A percentile compares a stretch with the other conserved stretches of the same genome.
phyloP scores from a whole-genome alignment of 2,797 vertebrate genomes.

The Linurgus olivaceus region DNA sequence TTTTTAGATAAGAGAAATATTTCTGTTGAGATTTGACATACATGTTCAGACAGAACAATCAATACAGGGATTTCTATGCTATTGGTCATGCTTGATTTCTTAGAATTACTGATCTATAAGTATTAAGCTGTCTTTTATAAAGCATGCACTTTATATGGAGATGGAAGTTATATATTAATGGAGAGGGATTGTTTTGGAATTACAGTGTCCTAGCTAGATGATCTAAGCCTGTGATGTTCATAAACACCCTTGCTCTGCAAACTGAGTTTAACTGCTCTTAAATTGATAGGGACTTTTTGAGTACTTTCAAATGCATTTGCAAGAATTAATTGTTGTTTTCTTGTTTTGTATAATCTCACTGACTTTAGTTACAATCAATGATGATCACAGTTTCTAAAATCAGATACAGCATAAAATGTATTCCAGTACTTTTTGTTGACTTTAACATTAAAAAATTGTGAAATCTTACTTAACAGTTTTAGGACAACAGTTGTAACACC shows the following conservation, averaged over 20 bases:
- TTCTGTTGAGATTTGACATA: neutral
- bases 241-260: neutral
- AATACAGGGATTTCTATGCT: neutral
- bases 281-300: rapidly evolving
- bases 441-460: neutral
- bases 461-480: neutral
- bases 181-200: neutral
- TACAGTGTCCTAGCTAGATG: neutral
- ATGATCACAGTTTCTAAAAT: neutral
- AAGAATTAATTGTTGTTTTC: neutral
- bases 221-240: neutral
- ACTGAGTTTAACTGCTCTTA: neutral
- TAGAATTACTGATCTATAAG: neutral
- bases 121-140: neutral
- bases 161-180: neutral
- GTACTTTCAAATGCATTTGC: neutral
- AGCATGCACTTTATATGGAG: neutral
- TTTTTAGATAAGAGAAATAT: neutral
- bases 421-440: neutral
- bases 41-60: neutral
- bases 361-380: neutral
- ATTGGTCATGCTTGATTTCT: neutral
- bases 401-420: neutral
- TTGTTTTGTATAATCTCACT: neutral
- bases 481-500: neutral